phyloP scores from a whole-genome alignment of 2,888 invertebrate genomes.

The Urechis unicinctus region DNA sequence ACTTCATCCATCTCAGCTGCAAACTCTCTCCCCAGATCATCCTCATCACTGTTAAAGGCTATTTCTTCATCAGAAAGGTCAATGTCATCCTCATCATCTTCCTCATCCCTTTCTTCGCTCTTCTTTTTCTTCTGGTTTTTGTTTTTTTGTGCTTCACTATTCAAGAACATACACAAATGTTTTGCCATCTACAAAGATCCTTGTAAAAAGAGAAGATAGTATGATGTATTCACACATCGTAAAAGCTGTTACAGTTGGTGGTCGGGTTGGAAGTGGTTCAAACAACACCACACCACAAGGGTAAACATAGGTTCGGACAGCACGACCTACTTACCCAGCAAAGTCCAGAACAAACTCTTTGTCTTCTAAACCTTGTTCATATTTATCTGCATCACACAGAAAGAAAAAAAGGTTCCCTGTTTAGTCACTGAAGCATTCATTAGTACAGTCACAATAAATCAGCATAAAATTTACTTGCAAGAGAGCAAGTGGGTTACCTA shows the following conservation, averaged over 20 bases:
- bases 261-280: no score
- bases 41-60: slow-evolving; percentile 31
- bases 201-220: no score
- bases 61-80: slow-evolving; percentile 27
- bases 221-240: no score
- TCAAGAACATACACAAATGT: not conserved
- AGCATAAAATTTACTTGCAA: not conserved
- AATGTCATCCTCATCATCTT: slow-evolving; percentile 49
- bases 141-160: slow-evolving; percentile 1
- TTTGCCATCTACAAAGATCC: not conserved
- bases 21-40: slow-evolving; percentile 31
- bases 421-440: not conserved
- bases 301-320: not conserved
- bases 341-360: slow-evolving; percentile 58
- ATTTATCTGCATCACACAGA: slow-evolving; percentile 25
- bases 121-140: slow-evolving; percentile 7
- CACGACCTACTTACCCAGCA: slow-evolving; percentile 22
- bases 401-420: not conserved
- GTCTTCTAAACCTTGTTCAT: slow-evolving; percentile 50
- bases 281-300: not conserved
- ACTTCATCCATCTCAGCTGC: slow-evolving; percentile 23
- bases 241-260: no score
- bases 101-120: slow-evolving; percentile 22
- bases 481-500: slow-evolving; percentile 36
- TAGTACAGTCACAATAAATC: not conserved